Base-by-base conservation (phyloP, 2,888 invertebrate species). In the Allacma fusca region DNA sequence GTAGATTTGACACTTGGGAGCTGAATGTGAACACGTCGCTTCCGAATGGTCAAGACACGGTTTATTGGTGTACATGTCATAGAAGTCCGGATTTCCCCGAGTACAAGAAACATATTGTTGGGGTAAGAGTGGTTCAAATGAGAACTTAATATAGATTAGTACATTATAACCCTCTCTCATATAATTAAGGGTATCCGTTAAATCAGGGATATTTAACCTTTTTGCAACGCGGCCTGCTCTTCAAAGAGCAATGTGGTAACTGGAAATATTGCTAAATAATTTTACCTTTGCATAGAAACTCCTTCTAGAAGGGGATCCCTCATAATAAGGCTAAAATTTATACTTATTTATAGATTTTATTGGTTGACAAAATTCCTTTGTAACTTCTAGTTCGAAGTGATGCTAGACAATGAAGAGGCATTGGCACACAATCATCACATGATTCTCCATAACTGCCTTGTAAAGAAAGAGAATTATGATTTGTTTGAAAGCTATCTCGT, bases 1-100 rank as follows among this genome's bases (percentile, higher is more conserved):
- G 5, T 19, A 67, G 67, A n/a, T 67, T 67, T 29, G 28, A 67
- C 7, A 26, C 29, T 67, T 67, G 67, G 67, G 67, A 67, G 12
- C 1, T 28, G 12, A 16, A 19, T 1, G 29, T 67, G 28, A 67
- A 67, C 28, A 67, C 67, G n/a, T 9, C 12, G 13, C 23, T 67
- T 26, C 67, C 67, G 12, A 5, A 26, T 19, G n/a, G n/a, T n/a
- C 16, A 29, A 19, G 67, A 28, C 19, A 67, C 67, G 2, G 29
- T n/a, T 4, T 67, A 67, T n/a, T 29, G 28, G 29, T 67, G 67
- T n/a, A 29, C 67, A 1, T 1, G 26, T 4, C 28, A 67, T 29
- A 67, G 29, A 67, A 67, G 67, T 67, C 67, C 67, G 4, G 19
- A n/a, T n/a, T n/a, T 12, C 16, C 29, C 19, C 19, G 12, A 1